phyloP scores from a whole-genome alignment of 2,888 invertebrate species.

The Callinectes sapidus region DNA sequence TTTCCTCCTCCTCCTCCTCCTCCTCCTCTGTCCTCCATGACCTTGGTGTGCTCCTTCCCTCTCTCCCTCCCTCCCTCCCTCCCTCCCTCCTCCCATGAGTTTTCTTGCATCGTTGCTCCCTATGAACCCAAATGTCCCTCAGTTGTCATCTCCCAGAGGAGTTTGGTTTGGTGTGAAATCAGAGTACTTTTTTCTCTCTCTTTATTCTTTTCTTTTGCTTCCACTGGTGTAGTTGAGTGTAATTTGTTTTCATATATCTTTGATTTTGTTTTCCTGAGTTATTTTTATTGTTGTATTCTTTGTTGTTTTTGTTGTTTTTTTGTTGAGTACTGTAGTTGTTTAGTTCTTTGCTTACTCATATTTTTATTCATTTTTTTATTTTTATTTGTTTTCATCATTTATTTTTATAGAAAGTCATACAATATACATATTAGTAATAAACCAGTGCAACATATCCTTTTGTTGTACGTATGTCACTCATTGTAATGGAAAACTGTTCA shows the following conservation, averaged over 20 bases:
- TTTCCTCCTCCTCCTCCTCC: background rate
- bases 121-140: background rate
- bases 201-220: background rate
- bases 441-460: too few species aligned
- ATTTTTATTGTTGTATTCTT: background rate
- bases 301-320: background rate
- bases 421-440: background rate
- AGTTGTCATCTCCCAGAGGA: background rate
- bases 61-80: background rate
- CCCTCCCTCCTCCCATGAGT: too few species aligned
- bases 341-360: background rate
- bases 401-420: background rate
- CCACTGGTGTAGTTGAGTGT: background rate
- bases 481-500: background rate
- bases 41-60: background rate
- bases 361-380: background rate
- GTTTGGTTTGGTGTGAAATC: background rate
- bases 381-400: background rate
- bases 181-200: background rate
- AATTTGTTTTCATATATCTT: background rate
- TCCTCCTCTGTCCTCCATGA: background rate
- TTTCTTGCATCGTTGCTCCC: too few species aligned
- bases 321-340: background rate
- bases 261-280: background rate
- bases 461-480: background rate